Evolutionary conservation across 1,140 invertebrate genomes (phyloP).

Genomic region (Parasteatoda tepidariorum): DNA sequence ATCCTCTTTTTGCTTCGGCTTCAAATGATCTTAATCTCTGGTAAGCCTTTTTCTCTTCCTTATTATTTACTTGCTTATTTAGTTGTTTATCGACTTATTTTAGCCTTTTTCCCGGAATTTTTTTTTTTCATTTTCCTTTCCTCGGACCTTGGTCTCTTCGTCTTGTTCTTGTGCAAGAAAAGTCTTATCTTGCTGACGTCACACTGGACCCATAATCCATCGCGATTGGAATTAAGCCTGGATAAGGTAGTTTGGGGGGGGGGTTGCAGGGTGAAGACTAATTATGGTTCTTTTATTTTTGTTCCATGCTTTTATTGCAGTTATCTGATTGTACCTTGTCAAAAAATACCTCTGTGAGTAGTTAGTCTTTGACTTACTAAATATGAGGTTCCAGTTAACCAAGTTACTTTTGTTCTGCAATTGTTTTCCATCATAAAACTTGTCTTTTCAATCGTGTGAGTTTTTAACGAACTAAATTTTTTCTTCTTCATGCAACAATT

Average conservation of each 20-base stretch:
- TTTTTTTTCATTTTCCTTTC: conserved; percentile 15
- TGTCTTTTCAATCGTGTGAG: too few relatives aligned
- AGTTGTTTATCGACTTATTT: conserved; percentile 60
- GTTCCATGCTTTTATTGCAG: not conserved
- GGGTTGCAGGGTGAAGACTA: conserved; percentile 42
- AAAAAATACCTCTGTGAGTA: not conserved
- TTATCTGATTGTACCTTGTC: not conserved
- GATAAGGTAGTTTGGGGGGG: conserved; percentile 39
- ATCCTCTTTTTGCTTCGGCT: conserved; percentile 27
- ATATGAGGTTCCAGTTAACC: not conserved
- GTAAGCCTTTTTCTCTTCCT: conserved; percentile 61
- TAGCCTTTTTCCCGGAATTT: conserved; percentile 6
- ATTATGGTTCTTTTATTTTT: conserved; percentile 31
- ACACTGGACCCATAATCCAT: conserved; percentile 56
- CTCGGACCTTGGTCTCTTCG: not conserved
- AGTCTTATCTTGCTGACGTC: conserved; percentile 60
- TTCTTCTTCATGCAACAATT: too few relatives aligned
- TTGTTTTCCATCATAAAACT: too few relatives aligned
- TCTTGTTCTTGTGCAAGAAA: conserved; percentile 34
- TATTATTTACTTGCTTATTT: conserved; percentile 60
- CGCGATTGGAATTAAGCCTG: conserved; percentile 55
- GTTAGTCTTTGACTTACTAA: not conserved
- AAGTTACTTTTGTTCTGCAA: too few relatives aligned
- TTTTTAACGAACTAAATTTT: too few relatives aligned
- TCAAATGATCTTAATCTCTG: conserved; percentile 61